phyloP scores from a whole-genome alignment of 2,888 invertebrate genomes.

The Chirona hameri region DNA sequence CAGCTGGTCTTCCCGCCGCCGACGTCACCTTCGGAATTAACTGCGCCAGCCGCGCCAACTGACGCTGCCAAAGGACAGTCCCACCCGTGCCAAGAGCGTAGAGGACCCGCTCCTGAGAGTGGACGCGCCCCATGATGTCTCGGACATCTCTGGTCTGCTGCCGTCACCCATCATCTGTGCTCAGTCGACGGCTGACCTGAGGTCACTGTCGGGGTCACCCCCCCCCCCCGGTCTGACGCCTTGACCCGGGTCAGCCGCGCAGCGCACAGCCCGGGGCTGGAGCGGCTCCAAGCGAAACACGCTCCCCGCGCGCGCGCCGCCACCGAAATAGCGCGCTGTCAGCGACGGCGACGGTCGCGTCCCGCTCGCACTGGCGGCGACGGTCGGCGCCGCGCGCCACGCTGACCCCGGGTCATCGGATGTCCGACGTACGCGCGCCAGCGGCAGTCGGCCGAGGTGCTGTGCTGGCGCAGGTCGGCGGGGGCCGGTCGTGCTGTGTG shows the following conservation, averaged over 20 bases:
- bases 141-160: too few species aligned
- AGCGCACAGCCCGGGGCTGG: neutral
- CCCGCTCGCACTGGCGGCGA: neutral
- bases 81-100: too few species aligned
- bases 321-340: conserved; percentile 2
- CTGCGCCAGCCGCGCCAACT: too few species aligned
- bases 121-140: too few species aligned
- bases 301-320: neutral
- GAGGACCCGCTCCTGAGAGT: too few species aligned
- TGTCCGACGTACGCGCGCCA: neutral
- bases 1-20: too few species aligned
- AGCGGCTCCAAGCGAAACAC: conserved; percentile 1
- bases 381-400: neutral
- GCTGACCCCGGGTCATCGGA: neutral
- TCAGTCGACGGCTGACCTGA: neutral
- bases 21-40: too few species aligned
- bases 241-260: neutral
- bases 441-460: neutral
- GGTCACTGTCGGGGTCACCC: neutral
- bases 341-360: neutral
- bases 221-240: neutral
- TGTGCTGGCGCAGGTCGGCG: neutral
- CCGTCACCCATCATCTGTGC: neutral
- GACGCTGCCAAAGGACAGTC: too few species aligned
- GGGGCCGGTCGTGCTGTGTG: neutral